Conservation (phyloP, 2,113 vertebrate genomes). For the Rallus limicola region DNA sequence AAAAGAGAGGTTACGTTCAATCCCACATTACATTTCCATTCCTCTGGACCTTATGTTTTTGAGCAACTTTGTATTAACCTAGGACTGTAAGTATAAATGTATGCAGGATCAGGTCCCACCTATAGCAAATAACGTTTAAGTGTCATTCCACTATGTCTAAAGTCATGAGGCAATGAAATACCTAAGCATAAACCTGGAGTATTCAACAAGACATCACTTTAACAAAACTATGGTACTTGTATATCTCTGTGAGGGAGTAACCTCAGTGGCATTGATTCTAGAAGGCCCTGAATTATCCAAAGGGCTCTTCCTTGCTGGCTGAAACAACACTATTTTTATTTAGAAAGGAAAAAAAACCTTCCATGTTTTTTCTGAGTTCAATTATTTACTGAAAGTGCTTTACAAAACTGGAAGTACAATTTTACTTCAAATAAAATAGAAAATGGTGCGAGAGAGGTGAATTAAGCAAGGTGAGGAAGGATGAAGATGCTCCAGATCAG, state of each 20-base stretch:
- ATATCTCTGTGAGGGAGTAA: not conserved
- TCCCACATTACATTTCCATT: not conserved
- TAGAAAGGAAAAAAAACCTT: not conserved
- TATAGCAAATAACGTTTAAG: not conserved
- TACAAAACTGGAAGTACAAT: not conserved
- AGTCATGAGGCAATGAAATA: not conserved
- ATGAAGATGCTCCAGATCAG: not conserved
- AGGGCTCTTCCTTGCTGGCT: not conserved
- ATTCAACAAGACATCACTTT: not conserved
- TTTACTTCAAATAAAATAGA: not conserved
- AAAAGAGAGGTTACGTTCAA: not conserved
- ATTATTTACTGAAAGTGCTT: not conserved
- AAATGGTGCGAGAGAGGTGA: not conserved
- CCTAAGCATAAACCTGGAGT: not conserved
- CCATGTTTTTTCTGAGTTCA: not conserved
- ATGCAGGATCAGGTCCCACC: not conserved
- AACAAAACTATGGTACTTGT: not conserved
- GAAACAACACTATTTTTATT: accelerated
- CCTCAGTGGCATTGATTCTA: not conserved
- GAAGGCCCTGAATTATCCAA: not conserved
- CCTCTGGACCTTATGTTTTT: not conserved
- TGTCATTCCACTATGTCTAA: not conserved
- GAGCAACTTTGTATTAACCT: not conserved
- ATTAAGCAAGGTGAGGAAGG: not conserved
- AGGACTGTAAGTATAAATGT: not conserved